phyloP scores from a whole-genome alignment of 1,140 invertebrate genomes.

The Drosophila tropicalis region DNA sequence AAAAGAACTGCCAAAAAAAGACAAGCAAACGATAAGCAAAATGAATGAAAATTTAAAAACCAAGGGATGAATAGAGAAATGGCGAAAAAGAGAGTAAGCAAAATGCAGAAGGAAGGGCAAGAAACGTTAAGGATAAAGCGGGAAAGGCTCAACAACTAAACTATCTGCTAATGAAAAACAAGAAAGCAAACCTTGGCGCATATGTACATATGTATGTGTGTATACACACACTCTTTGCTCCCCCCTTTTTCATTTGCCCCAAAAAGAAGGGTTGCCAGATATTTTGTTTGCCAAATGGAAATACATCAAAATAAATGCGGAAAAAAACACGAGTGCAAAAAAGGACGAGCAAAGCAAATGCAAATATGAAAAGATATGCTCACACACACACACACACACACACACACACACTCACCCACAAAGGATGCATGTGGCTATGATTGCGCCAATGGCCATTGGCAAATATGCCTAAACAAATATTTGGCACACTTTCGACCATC shows the following conservation, averaged over 20 bases:
- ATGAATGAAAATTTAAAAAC: background rate
- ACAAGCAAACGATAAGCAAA: constrained; percentile 5
- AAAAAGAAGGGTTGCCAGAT: constrained; percentile 38
- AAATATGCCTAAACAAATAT: constrained; percentile 76
- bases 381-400: background rate
- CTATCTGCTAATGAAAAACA: constrained; percentile 74
- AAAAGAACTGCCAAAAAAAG: constrained; percentile 14
- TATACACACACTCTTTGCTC: background rate
- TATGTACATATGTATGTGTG: background rate
- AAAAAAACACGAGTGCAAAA: constrained; percentile 6
- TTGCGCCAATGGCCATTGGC: constrained; percentile 56
- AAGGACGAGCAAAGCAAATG: constrained; percentile 13
- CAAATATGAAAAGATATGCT: constrained; percentile 21
- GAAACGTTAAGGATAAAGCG: background rate
- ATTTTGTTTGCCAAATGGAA: constrained; percentile 68
- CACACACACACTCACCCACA: background rate
- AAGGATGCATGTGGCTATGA: constrained; percentile 18
- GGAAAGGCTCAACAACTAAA: constrained; percentile 41
- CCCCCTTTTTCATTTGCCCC: background rate
- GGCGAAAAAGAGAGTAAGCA: background rate
- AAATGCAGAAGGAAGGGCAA: background rate
- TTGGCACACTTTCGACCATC: constrained; percentile 65
- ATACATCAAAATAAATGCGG: constrained; percentile 78
- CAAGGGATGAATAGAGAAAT: background rate
- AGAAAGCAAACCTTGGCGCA: constrained; percentile 25